phyloP scores from a whole-genome alignment of 1,140 invertebrate genomes.

The Coelopa frigida region DNA sequence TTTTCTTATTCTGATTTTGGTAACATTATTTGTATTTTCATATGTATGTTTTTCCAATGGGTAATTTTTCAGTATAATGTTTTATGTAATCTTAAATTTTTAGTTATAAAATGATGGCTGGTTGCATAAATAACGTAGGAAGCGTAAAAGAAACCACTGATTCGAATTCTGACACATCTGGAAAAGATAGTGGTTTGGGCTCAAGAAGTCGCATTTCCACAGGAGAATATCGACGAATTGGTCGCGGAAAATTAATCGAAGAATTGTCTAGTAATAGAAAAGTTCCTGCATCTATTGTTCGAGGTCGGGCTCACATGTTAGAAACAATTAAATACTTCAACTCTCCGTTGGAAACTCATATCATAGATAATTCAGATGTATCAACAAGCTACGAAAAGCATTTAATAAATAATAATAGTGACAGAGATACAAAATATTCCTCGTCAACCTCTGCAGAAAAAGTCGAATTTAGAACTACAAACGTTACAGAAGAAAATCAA shows the following conservation, averaged over 20 bases:
- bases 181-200: slow-evolving; percentile 14
- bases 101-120: too few species aligned
- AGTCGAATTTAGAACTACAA: background rate
- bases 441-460: background rate
- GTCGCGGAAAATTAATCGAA: slow-evolving; percentile 9
- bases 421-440: too few species aligned
- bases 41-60: too few species aligned
- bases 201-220: slow-evolving; percentile 5
- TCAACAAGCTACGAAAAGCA: too few species aligned
- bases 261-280: slow-evolving; percentile 6
- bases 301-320: slow-evolving; percentile 4
- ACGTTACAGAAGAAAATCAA: background rate
- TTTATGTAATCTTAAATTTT: too few species aligned
- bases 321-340: background rate
- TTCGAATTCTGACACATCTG: too few species aligned
- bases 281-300: background rate
- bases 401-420: too few species aligned
- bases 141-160: too few species aligned
- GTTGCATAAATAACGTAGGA: too few species aligned
- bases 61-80: too few species aligned
- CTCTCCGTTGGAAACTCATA: background rate
- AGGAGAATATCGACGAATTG: slow-evolving; percentile 11
- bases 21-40: too few species aligned
- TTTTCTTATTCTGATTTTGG: too few species aligned
- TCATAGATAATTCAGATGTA: background rate